A percentile compares a stretch with the other conserved stretches of the same genome.
These are phyloP conservation scores for Myocastor coypus DNA, from an alignment of 2,113 vertebrate species.

Conservation along the genomic window DNA sequence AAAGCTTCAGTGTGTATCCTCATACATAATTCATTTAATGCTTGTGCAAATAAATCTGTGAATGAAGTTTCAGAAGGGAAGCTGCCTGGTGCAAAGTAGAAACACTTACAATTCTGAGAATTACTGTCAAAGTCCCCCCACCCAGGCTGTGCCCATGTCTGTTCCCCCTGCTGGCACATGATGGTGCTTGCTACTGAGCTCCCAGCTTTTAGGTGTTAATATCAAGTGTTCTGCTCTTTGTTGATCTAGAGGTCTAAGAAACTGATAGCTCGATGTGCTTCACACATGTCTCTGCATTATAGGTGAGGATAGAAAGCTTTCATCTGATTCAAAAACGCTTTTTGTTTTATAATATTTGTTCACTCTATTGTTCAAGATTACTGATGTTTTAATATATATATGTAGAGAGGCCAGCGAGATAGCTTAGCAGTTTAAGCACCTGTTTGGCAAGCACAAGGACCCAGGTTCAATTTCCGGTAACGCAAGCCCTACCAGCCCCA, in stretches of 20 bases:
- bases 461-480: no score
- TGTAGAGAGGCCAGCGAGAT: background rate
- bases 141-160: background rate
- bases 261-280: background rate
- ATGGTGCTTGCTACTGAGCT: background rate
- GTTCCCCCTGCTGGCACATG: background rate
- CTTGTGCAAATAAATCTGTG: background rate
- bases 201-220: background rate
- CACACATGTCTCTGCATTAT: background rate
- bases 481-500: no score
- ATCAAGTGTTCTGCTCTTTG: background rate
- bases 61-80: background rate
- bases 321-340: background rate
- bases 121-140: background rate
- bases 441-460: no score
- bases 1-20: background rate
- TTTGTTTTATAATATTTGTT: background rate
- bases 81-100: background rate
- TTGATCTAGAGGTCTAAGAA: background rate
- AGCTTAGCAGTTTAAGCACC: no score
- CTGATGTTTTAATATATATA: background rate
- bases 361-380: constrained; percentile 15
- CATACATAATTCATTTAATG: background rate
- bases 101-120: background rate
- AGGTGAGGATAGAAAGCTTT: background rate